These are phyloP conservation scores for Diadema setosum DNA, from an alignment of 35 echinoderm and acorn worm genomes.

Conservation along the genomic window DNA sequence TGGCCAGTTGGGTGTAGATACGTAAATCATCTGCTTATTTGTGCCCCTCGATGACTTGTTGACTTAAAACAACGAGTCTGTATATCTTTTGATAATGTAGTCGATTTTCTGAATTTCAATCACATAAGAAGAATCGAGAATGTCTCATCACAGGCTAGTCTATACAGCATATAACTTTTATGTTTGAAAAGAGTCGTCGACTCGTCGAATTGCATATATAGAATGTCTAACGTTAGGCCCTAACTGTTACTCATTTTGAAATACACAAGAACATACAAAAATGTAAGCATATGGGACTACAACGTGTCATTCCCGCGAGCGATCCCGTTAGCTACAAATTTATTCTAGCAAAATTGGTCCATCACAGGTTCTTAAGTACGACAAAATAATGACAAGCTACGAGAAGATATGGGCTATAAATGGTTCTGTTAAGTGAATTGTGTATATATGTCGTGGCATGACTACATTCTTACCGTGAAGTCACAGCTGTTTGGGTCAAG, in stretches of 20 bases:
- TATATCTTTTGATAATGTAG: no score
- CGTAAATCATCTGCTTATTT: no score
- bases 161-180: no score
- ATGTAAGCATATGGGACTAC: neutral
- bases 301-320: neutral
- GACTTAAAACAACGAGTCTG: no score
- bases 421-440: neutral
- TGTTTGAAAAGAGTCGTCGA: no score
- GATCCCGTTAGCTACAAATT: neutral
- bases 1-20: no score
- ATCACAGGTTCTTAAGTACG: neutral
- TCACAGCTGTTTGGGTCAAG: neutral
- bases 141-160: neutral
- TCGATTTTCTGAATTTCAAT: neutral
- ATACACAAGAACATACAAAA: neutral
- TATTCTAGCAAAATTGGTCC: neutral
- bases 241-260: neutral
- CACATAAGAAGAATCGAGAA: neutral
- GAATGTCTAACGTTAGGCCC: neutral
- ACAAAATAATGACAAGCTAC: neutral
- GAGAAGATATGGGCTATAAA: neutral
- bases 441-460: neutral
- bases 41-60: no score
- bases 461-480: neutral
- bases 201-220: no score